A percentile compares a stretch with the other conserved stretches of the same genome.
Conservation (phyloP, 2,113 vertebrate genomes). For the Sinocyclocheilus anophthalmus region DNA sequence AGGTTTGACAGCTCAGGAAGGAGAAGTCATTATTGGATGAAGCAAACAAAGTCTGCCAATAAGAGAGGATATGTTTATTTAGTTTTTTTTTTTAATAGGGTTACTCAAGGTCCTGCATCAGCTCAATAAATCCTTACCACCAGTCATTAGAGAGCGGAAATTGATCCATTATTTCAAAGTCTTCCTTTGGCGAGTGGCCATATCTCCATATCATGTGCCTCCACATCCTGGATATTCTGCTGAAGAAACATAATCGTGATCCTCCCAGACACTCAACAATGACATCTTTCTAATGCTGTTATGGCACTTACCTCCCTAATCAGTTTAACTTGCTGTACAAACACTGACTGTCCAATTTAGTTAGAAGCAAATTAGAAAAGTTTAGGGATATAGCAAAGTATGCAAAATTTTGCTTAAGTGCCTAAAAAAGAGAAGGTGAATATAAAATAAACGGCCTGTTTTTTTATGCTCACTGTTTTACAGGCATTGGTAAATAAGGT, state of each 20-base stretch:
- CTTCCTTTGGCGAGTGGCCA: conserved; percentile 2
- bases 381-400: neutral
- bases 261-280: neutral
- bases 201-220: neutral
- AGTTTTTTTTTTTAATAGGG: neutral
- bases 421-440: neutral
- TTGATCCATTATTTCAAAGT: conserved; percentile 33
- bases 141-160: conserved; percentile 21
- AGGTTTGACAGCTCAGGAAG: neutral
- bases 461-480: conserved; percentile 15
- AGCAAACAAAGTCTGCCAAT: conserved; percentile 10
- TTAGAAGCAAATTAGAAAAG: neutral
- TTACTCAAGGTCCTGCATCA: conserved; percentile 8
- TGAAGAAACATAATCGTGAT: conserved; percentile 3
- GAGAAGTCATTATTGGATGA: neutral
- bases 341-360: conserved; percentile 13
- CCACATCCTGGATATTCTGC: neutral
- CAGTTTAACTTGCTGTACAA: conserved; percentile 35
- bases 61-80: conserved; percentile 1
- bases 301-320: conserved; percentile 26
- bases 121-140: conserved; percentile 26
- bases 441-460: neutral
- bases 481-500: neutral
- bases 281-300: conserved; percentile 40
- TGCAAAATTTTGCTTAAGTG: conserved; percentile 1